phyloP scores from a whole-genome alignment of 2,888 invertebrate species.

The Caenorhabditis drosophilae region DNA sequence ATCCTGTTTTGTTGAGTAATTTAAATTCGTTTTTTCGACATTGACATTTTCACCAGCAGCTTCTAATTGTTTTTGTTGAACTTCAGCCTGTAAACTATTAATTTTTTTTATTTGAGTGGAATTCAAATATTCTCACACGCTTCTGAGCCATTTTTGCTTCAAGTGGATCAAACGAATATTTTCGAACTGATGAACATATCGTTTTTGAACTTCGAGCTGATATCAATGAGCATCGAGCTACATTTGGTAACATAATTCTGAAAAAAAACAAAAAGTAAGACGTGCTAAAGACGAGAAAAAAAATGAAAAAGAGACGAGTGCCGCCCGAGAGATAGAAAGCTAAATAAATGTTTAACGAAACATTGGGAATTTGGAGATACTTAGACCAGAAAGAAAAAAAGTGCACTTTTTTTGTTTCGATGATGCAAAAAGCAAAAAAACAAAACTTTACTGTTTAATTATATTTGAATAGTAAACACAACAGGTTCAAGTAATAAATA shows the following conservation, averaged over 20 bases:
- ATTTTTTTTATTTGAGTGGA: neutral
- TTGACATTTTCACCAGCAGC: neutral
- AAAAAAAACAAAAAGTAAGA: slow-evolving; percentile 4
- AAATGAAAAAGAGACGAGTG: slow-evolving; percentile 3
- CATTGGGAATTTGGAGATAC: neutral
- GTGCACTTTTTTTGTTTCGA: neutral
- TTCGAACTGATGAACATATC: neutral
- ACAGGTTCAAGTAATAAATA: too few species aligned
- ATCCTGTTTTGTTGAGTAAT: slow-evolving; percentile 43
- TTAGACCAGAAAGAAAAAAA: slow-evolving; percentile 6
- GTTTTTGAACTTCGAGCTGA: neutral
- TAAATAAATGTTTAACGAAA: too few species aligned
- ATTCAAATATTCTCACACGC: slow-evolving; percentile 4
- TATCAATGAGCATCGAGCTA: neutral
- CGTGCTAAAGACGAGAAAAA: too few species aligned
- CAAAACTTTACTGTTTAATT: too few species aligned
- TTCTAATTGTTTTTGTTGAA: slow-evolving; percentile 6
- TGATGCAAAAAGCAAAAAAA: too few species aligned
- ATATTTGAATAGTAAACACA: too few species aligned
- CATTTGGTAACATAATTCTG: slow-evolving; percentile 8
- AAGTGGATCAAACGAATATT: slow-evolving; percentile 33
- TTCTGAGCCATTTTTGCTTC: slow-evolving; percentile 42
- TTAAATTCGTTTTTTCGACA: neutral
- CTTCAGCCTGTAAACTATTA: slow-evolving; percentile 21
- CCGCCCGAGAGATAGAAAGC: too few species aligned